Conservation (phyloP, 2,113 vertebrate genomes). For the Aphyosemion australe region DNA sequence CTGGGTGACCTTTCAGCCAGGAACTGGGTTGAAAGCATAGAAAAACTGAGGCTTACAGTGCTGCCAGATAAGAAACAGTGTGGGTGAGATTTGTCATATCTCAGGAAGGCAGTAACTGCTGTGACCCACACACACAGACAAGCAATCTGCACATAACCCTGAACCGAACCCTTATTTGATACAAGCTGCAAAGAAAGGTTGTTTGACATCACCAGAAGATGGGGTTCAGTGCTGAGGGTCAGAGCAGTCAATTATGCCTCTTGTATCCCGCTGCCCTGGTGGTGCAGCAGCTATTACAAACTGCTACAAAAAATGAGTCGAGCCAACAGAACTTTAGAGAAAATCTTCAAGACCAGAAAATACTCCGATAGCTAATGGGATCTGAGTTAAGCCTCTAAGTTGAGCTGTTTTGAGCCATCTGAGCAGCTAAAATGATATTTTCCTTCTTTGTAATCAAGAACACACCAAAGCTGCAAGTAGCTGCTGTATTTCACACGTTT, state of each 20-base stretch:
- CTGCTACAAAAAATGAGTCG: neutral
- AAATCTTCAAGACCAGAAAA: neutral
- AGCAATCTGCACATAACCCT: constrained; percentile 10
- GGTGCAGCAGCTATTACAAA: neutral
- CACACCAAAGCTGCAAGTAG: too few relatives aligned
- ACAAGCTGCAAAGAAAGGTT: constrained; percentile 1
- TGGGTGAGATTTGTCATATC: constrained; percentile 39
- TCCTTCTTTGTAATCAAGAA: neutral
- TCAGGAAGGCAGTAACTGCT: constrained; percentile 33
- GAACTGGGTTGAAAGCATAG: constrained; percentile 37
- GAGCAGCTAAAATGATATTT: neutral
- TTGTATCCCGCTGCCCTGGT: neutral
- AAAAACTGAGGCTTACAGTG: constrained; percentile 31
- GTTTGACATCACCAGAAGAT: constrained; percentile 11
- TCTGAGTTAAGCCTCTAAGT: neutral
- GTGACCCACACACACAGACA: constrained; percentile 25
- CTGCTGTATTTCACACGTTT: too few relatives aligned
- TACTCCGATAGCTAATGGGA: neutral
- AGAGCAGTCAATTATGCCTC: constrained; percentile 11
- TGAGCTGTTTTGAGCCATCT: neutral
- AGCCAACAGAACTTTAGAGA: neutral
- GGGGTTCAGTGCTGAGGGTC: neutral
- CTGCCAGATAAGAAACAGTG: constrained; percentile 33
- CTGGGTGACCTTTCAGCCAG: constrained; percentile 50
- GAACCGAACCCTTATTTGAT: constrained; percentile 3